A percentile compares a stretch with the other conserved stretches of the same genome.
Conservation (phyloP, 2,888 invertebrate species). For the Oligia strigilis region DNA sequence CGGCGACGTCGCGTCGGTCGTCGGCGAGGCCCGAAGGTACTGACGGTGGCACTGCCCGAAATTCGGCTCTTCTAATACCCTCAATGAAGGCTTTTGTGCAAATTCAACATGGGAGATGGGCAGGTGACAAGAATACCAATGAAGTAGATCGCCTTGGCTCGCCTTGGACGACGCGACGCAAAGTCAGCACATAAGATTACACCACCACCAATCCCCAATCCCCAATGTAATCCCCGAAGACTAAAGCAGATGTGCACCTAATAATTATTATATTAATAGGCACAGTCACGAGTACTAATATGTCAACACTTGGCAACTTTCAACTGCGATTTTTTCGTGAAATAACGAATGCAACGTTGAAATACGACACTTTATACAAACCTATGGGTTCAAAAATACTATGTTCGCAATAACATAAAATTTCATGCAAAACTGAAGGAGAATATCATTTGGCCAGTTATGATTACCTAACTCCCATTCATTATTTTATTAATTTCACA, state of each 20-base stretch:
- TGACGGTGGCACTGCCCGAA: not conserved
- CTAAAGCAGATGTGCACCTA: not conserved
- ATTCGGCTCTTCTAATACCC: not conserved
- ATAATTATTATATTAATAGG: no score
- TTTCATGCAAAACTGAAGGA: no score
- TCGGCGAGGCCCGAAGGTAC: not conserved
- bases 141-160: not conserved
- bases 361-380: no score
- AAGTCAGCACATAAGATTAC: not conserved
- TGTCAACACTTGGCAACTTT: no score
- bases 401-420: no score
- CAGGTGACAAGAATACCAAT: not conserved
- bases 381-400: no score
- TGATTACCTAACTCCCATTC: not conserved
- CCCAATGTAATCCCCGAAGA: not conserved
- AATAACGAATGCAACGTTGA: no score
- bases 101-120: not conserved
- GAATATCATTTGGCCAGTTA: no score
- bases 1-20: no score
- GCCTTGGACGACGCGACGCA: not conserved
- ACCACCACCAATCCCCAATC: not conserved
- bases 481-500: not conserved
- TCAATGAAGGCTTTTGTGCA: not conserved
- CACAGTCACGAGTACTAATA: no score
- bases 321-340: no score